Conservation (phyloP, 2,888 invertebrate species). For the Crepidodera aurea region DNA sequence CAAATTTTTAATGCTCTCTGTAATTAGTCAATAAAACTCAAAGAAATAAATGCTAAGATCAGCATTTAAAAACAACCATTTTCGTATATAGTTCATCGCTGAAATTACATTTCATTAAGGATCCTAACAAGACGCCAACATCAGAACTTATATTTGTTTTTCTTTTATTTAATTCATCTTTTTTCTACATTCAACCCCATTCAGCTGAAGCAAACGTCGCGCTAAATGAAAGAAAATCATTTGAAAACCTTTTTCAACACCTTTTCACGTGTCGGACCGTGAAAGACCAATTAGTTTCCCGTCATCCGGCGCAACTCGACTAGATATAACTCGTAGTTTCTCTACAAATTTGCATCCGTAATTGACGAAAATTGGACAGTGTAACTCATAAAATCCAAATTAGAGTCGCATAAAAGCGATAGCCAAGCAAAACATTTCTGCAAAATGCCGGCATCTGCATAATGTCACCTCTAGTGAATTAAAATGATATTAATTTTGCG, state of each 20-base stretch:
- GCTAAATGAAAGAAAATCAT: constrained; percentile 10
- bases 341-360: constrained; percentile 24
- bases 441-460: constrained; percentile 32
- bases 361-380: constrained; percentile 30
- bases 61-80: too few species aligned
- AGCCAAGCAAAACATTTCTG: constrained; percentile 28
- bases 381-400: constrained; percentile 28
- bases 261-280: constrained; percentile 15
- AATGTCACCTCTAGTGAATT: constrained; percentile 41
- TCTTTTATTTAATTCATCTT: too few species aligned
- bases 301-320: constrained; percentile 16
- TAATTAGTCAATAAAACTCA: too few species aligned
- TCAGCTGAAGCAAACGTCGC: too few species aligned
- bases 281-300: constrained; percentile 25
- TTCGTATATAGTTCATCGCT: too few species aligned
- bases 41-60: too few species aligned
- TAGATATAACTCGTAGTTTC: constrained; percentile 21
- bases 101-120: too few species aligned
- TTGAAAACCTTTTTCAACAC: background rate
- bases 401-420: constrained; percentile 26
- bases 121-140: too few species aligned
- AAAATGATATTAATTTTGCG: constrained; percentile 47
- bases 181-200: too few species aligned
- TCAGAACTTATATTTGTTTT: too few species aligned
- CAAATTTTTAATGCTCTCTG: too few species aligned